A percentile compares a stretch with the other conserved stretches of the same genome.
Conservation (phyloP, 2,797 vertebrate genomes). For the Diplodus sargus region DNA sequence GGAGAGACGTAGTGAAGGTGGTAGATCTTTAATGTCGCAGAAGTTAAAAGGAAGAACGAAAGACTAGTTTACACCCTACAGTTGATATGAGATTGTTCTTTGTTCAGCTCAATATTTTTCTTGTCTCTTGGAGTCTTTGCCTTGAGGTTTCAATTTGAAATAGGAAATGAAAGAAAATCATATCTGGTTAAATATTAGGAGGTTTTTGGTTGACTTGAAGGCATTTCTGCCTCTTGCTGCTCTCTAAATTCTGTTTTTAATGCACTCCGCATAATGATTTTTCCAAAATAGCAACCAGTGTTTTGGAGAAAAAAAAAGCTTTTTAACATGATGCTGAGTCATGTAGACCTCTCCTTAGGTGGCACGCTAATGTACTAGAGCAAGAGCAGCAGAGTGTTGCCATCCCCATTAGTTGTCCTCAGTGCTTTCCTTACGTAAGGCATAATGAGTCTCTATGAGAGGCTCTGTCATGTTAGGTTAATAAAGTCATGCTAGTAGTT, state of each 20-base stretch:
- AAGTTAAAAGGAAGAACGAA: neutral
- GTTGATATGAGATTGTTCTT: neutral
- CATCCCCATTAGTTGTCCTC: conserved; percentile 8
- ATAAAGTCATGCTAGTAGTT: neutral
- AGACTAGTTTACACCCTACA: neutral
- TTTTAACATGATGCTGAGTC: conserved; percentile 25
- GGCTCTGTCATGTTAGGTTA: conserved; percentile 1
- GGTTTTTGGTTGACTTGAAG: neutral
- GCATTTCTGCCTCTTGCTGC: neutral
- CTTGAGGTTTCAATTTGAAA: neutral
- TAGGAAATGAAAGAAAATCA: neutral
- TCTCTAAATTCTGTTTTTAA: conserved; percentile 31
- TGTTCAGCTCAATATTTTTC: neutral
- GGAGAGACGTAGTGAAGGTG: neutral
- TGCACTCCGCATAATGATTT: conserved; percentile 32
- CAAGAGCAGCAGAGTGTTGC: conserved; percentile 27
- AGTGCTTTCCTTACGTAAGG: conserved; percentile 13
- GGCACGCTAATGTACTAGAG: conserved; percentile 2
- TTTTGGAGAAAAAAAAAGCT: conserved; percentile 36
- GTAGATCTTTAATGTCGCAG: neutral
- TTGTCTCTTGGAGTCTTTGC: neutral
- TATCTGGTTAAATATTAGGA: conserved; percentile 6
- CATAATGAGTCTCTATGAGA: neutral
- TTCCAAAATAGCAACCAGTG: conserved; percentile 25
- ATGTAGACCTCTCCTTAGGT: neutral